Percentiles rank a stretch among this genome's conserved stretches.
phyloP scores from a whole-genome alignment of 2,113 vertebrate genomes.

The Galbula dea region DNA sequence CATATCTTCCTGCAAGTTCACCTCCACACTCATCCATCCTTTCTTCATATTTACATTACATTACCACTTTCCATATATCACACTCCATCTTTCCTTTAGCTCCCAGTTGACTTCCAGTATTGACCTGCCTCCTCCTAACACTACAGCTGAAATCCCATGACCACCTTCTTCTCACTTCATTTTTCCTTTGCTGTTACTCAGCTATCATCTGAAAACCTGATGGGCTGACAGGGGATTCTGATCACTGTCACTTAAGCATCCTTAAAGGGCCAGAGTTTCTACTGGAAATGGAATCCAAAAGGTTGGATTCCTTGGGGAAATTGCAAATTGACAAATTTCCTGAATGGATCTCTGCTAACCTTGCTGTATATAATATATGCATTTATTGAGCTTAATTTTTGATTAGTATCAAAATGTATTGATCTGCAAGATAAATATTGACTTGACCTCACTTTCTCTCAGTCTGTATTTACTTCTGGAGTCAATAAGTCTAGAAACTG shows the following conservation, averaged over 20 bases:
- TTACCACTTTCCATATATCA: background rate
- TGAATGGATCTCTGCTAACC: constrained; percentile 44
- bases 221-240: background rate
- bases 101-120: background rate
- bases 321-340: constrained; percentile 56
- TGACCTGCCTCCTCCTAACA: background rate
- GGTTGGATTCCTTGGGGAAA: constrained; percentile 27
- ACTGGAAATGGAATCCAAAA: background rate
- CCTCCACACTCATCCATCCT: background rate
- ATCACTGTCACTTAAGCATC: background rate
- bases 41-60: background rate
- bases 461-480: constrained; percentile 75
- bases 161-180: background rate
- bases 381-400: constrained; percentile 72
- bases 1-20: no score
- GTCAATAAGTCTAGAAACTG: constrained; percentile 76
- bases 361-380: constrained; percentile 40
- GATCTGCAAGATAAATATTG: constrained; percentile 79
- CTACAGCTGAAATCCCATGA: fast-evolving
- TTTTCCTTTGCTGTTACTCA: background rate
- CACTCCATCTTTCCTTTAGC: background rate
- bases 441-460: constrained; percentile 74
- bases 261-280: constrained; percentile 14
- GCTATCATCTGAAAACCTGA: background rate
- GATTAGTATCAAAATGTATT: constrained; percentile 75